A percentile compares a stretch with the other conserved stretches of the same genome.
Evolutionary conservation across 2,797 vertebrate species (phyloP).

Genomic region (Microchirus variegatus): DNA sequence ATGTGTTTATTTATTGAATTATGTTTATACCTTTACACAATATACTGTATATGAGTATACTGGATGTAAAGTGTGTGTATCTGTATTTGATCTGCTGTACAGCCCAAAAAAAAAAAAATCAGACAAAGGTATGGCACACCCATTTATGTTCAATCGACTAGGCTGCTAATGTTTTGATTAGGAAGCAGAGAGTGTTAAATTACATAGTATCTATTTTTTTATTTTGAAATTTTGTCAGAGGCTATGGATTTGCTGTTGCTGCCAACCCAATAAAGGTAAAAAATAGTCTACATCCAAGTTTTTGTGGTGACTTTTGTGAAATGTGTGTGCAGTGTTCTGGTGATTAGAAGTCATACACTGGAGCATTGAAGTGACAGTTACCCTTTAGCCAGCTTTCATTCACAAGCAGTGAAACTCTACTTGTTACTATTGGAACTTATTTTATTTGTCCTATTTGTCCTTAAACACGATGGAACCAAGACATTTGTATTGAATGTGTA

Average conservation of each 20-base stretch:
- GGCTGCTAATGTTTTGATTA: conserved; percentile 75
- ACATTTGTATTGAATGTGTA: too few relatives aligned
- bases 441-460: too few relatives aligned
- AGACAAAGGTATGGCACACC: conserved; percentile 59
- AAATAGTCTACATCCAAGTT: conserved; percentile 57
- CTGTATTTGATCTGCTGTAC: conserved; percentile 73
- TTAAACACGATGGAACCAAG: too few relatives aligned
- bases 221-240: conserved; percentile 80
- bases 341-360: too few relatives aligned
- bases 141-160: conserved; percentile 69
- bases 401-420: too few relatives aligned
- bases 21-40: conserved; percentile 67
- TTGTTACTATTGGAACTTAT: too few relatives aligned
- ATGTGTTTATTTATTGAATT: conserved; percentile 76
- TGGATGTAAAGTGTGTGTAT: conserved; percentile 71
- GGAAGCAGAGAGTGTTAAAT: conserved; percentile 68
- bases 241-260: conserved; percentile 81
- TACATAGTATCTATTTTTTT: conserved; percentile 82
- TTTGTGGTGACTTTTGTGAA: conserved; percentile 43
- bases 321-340: neutral
- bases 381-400: too few relatives aligned
- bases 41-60: conserved; percentile 68
- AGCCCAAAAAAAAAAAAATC: conserved; percentile 57
- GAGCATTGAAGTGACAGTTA: too few relatives aligned
- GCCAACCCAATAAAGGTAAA: conserved; percentile 83